Conservation (phyloP, 1,140 invertebrate genomes). For the Drosophila kanapiae region DNA sequence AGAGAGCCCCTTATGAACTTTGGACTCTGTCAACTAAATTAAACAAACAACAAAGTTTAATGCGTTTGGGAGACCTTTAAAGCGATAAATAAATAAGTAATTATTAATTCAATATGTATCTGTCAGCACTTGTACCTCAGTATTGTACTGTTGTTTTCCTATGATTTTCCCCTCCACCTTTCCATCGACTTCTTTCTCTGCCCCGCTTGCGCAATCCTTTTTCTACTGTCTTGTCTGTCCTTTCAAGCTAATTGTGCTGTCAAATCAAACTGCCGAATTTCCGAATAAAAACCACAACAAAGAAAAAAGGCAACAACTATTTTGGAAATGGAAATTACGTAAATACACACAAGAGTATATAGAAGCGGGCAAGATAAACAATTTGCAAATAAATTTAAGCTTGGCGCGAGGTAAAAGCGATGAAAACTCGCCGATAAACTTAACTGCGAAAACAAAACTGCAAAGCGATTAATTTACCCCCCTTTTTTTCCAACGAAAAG, state of each 20-base stretch:
- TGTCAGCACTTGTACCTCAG: neutral
- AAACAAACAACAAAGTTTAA: too few species aligned
- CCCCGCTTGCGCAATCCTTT: slow-evolving; percentile 29
- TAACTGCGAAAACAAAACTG: slow-evolving; percentile 52
- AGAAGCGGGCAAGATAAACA: slow-evolving; percentile 30
- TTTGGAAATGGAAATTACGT: slow-evolving; percentile 33
- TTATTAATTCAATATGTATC: neutral
- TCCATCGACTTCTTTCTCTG: neutral
- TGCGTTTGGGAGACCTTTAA: too few species aligned
- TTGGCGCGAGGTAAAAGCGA: slow-evolving; percentile 44
- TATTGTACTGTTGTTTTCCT: slow-evolving; percentile 4
- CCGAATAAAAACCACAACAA: slow-evolving; percentile 13
- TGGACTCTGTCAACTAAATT: too few species aligned
- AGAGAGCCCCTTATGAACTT: too few species aligned
- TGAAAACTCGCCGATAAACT: slow-evolving; percentile 65
- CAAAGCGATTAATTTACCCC: slow-evolving; percentile 36
- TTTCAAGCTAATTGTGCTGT: slow-evolving; percentile 63
- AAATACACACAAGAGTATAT: slow-evolving; percentile 41
- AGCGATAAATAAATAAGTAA: neutral
- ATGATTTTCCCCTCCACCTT: neutral
- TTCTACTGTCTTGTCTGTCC: slow-evolving; percentile 38
- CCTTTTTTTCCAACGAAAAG: slow-evolving; percentile 1
- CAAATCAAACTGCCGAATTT: slow-evolving; percentile 46
- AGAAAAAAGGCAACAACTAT: neutral
- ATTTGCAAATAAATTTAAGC: slow-evolving; percentile 47